phyloP scores from a whole-genome alignment of 2,888 invertebrate genomes.

The Lasioglossum pauxillum region DNA sequence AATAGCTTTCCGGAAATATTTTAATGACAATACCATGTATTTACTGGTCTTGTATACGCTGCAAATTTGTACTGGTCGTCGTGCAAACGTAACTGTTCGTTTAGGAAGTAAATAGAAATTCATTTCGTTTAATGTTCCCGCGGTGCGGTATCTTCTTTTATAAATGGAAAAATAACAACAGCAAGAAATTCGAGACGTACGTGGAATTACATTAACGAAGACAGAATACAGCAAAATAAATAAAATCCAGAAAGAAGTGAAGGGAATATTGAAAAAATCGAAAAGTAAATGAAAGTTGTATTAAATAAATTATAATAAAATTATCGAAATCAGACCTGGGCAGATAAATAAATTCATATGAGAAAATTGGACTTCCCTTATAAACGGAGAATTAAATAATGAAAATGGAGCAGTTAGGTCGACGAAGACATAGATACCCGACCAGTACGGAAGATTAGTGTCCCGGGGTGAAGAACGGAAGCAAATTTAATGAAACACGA shows the following conservation, averaged over 20 bases:
- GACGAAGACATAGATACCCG: neutral
- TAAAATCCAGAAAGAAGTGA: neutral
- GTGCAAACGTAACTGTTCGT: neutral
- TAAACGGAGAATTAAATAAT: neutral
- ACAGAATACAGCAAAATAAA: neutral
- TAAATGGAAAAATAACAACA: neutral
- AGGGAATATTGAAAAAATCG: neutral
- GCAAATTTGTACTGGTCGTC: neutral
- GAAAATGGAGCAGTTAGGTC: neutral
- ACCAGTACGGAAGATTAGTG: neutral
- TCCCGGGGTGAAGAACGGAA: neutral
- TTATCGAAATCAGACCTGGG: too few relatives aligned
- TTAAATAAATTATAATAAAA: neutral
- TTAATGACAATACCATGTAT: neutral
- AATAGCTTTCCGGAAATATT: neutral
- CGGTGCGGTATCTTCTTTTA: neutral
- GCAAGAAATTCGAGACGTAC: neutral
- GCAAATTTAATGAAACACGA: slow-evolving; percentile 3
- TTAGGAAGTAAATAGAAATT: neutral
- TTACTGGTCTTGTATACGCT: neutral
- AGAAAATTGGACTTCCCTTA: too few relatives aligned
- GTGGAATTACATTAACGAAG: neutral
- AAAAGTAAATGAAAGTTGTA: neutral
- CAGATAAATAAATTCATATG: neutral
- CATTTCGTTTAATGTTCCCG: neutral